phyloP scores from a whole-genome alignment of 2,797 vertebrate species.

The Smutsia gigantea region DNA sequence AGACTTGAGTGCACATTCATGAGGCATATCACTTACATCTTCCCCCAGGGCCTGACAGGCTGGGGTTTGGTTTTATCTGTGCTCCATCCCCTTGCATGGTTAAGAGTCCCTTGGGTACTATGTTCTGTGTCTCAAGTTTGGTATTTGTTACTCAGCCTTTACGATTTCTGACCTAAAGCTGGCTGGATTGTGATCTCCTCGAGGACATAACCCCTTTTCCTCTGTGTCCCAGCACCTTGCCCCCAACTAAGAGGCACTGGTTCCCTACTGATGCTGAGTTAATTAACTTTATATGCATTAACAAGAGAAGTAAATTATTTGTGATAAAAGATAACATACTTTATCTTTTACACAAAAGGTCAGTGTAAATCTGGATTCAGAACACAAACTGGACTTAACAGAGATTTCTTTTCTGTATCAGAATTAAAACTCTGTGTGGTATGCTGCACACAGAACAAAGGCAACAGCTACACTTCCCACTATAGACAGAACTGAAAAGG shows the following conservation, averaged over 20 bases:
- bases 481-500: neutral
- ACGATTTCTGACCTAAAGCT: too few relatives aligned
- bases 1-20: neutral
- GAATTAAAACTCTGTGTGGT: neutral
- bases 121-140: neutral
- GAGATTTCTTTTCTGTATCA: neutral
- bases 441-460: neutral
- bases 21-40: fast-evolving
- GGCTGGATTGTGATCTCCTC: neutral
- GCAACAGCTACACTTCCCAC: neutral
- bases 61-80: neutral
- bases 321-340: neutral
- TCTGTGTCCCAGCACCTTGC: neutral
- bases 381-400: neutral
- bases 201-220: neutral
- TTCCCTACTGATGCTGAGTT: neutral
- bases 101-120: neutral
- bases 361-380: neutral
- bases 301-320: neutral
- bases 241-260: too few relatives aligned
- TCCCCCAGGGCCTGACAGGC: neutral
- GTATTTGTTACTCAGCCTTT: neutral
- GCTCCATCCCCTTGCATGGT: neutral
- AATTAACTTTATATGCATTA: neutral
- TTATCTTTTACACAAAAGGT: neutral